These are phyloP conservation scores for Myrmecobius fasciatus DNA, from an alignment of 2,113 vertebrate genomes.

Conservation along the genomic window DNA sequence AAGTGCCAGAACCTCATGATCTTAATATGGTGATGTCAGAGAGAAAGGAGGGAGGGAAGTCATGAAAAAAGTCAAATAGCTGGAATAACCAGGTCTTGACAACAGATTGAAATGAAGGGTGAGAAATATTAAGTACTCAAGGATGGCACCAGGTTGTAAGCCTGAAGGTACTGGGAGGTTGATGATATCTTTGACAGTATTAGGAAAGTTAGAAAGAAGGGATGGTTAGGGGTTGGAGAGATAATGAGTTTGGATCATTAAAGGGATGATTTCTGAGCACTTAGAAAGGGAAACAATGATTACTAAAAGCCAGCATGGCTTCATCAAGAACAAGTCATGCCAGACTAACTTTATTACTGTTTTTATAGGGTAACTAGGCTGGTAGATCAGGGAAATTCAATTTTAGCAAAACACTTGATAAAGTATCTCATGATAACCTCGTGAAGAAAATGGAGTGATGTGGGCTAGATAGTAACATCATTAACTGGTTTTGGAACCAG, in stretches of 20 bases:
- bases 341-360: neutral
- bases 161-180: neutral
- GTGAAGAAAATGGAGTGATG: neutral
- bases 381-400: constrained; percentile 5
- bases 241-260: neutral
- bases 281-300: neutral
- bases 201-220: neutral
- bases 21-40: no score
- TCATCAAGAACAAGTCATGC: neutral
- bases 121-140: neutral
- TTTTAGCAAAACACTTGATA: neutral
- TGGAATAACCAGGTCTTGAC: neutral
- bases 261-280: neutral
- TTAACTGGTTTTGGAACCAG: neutral
- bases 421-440: neutral
- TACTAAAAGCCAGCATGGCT: neutral
- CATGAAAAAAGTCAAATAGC: neutral
- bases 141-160: neutral
- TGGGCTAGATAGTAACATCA: neutral
- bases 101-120: neutral
- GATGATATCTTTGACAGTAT: neutral
- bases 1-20: no score
- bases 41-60: neutral
- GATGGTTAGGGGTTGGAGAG: neutral
- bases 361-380: neutral